A percentile compares a stretch with the other conserved stretches of the same genome.
Evolutionary conservation across 2,797 vertebrate species (phyloP).

Genomic region (Peromyscus melanophrys): DNA sequence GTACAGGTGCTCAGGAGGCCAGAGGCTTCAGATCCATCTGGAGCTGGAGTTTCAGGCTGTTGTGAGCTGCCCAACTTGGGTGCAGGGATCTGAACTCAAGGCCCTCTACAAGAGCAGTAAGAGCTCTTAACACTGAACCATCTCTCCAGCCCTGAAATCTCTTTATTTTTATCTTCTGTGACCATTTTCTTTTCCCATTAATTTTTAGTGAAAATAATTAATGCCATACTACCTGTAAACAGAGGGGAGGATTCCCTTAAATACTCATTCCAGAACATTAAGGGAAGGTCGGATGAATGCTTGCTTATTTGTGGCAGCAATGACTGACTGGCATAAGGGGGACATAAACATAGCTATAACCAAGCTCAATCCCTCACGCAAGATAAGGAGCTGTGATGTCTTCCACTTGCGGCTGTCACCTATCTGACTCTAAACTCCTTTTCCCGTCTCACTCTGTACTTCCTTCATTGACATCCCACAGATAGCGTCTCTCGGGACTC

Average conservation of each 20-base stretch:
- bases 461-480: not conserved
- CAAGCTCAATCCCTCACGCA: not conserved
- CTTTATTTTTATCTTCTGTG: not conserved
- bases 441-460: not conserved
- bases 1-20: not conserved
- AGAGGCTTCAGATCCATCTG: not conserved
- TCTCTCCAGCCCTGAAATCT: not conserved
- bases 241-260: not conserved
- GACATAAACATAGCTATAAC: not conserved
- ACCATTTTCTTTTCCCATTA: not conserved
- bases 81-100: too few species aligned
- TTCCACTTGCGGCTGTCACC: not conserved
- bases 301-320: not conserved
- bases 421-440: not conserved
- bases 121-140: not conserved
- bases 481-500: not conserved
- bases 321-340: not conserved
- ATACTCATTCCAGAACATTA: not conserved
- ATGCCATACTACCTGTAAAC: not conserved
- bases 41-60: not conserved
- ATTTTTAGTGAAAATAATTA: constrained; percentile 34
- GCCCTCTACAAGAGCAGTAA: not conserved
- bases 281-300: not conserved
- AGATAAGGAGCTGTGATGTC: accelerated
- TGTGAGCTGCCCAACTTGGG: too few species aligned